A percentile compares a stretch with the other conserved stretches of the same genome.
These are phyloP conservation scores for Argopecten irradians DNA, from an alignment of 1,140 invertebrate species.

Conservation along the genomic window DNA sequence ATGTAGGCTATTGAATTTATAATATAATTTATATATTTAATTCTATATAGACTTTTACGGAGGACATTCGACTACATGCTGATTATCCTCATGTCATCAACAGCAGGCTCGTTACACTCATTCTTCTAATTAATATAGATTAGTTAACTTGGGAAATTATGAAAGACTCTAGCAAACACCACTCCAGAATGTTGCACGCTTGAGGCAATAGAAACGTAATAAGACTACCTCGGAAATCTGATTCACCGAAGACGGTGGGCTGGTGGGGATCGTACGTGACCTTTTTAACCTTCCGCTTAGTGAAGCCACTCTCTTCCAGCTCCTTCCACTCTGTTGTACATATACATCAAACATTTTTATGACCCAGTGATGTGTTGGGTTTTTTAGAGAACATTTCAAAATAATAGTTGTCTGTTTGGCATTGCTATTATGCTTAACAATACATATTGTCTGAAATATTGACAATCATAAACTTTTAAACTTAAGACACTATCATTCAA, in stretches of 20 bases:
- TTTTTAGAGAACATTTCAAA: no score
- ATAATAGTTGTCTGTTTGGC: no score
- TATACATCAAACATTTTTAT: conserved; percentile 20
- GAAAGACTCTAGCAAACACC: background rate
- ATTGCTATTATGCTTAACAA: no score
- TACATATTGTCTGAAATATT: no score
- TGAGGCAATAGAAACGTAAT: background rate
- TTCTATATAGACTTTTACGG: background rate
- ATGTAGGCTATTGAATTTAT: no score
- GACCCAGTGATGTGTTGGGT: background rate
- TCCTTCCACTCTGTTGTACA: conserved; percentile 64
- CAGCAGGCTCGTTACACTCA: background rate
- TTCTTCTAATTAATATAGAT: background rate
- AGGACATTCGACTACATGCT: background rate
- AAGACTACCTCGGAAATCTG: conserved; percentile 23
- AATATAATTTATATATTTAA: no score
- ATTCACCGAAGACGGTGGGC: conserved; percentile 29
- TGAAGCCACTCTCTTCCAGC: conserved; percentile 65
- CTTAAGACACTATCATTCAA: no score
- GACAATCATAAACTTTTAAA: no score
- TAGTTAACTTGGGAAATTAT: background rate
- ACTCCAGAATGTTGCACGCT: background rate
- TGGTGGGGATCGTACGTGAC: conserved; percentile 61
- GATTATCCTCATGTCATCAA: background rate
- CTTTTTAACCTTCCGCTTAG: conserved; percentile 65